Evolutionary conservation across 1,140 invertebrate genomes (phyloP).

Genomic region (Megalopta genalis): DNA sequence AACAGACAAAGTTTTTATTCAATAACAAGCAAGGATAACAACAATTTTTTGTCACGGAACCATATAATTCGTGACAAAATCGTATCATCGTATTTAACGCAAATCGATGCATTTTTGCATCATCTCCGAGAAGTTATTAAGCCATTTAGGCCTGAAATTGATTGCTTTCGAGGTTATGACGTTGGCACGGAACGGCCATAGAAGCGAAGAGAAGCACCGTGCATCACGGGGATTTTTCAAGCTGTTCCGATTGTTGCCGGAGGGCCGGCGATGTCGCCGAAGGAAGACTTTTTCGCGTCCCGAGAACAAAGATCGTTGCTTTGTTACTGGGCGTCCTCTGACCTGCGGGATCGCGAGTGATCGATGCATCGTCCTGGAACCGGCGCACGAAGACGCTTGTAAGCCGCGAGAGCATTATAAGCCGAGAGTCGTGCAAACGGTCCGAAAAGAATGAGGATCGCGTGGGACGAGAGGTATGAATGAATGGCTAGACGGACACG

Average conservation of each 20-base stretch:
- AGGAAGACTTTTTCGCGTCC: background rate
- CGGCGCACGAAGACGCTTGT: conserved; percentile 34
- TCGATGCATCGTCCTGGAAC: conserved; percentile 38
- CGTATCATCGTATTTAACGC: no score
- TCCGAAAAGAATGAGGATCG: conserved; percentile 50
- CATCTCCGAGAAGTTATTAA: no score
- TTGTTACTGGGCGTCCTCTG: background rate
- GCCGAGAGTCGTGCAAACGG: conserved; percentile 32
- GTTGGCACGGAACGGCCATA: no score
- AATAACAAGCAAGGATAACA: no score
- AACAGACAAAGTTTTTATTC: no score
- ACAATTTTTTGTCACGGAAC: no score
- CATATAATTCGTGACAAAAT: no score
- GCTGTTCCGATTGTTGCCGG: background rate
- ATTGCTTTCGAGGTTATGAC: no score
- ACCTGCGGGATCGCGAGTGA: conserved; percentile 28
- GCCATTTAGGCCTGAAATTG: no score
- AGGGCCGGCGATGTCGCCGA: background rate
- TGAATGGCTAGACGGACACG: conserved; percentile 47
- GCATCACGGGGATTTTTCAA: background rate
- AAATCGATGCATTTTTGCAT: no score
- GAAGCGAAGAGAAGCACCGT: no score
- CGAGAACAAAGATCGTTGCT: background rate
- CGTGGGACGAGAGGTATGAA: conserved; percentile 46
- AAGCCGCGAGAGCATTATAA: conserved; percentile 30